phyloP scores from a whole-genome alignment of 30 jellyfish, hydroid and myxozoan genomes.

The Cassiopea xamachana region DNA sequence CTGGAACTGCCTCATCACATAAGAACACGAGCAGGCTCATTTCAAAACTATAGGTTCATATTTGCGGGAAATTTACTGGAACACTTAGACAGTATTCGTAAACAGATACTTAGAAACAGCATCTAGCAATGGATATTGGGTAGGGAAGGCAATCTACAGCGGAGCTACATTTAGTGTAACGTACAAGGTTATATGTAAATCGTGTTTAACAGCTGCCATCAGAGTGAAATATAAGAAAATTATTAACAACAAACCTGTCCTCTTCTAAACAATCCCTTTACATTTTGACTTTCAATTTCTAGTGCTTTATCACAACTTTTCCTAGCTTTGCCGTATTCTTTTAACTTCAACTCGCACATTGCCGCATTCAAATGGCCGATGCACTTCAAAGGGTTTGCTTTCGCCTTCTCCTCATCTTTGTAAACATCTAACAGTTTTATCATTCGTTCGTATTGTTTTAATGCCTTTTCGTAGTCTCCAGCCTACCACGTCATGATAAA shows the following conservation, averaged over 20 bases:
- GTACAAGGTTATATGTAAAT: no score
- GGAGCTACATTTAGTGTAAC: no score
- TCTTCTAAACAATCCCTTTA: conserved; percentile 80
- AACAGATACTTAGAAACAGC: no score
- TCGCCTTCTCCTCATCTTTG: conserved; percentile 76
- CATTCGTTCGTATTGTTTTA: conserved; percentile 72
- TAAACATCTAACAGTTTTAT: conserved; percentile 55
- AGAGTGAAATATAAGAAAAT: no score
- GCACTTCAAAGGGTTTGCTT: conserved; percentile 56
- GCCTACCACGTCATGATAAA: conserved; percentile 31
- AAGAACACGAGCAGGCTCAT: no score
- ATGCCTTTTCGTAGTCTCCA: conserved; percentile 59
- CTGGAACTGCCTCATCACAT: no score
- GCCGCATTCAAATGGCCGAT: conserved; percentile 82
- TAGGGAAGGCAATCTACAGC: no score
- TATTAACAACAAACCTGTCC: conserved; percentile 45
- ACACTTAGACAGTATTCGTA: no score
- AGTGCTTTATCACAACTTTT: conserved; percentile 69
- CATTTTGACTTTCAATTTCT: conserved; percentile 71
- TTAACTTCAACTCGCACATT: conserved; percentile 80
- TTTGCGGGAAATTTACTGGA: no score
- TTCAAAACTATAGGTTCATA: no score
- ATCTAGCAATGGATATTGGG: no score
- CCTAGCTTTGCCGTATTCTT: conserved; percentile 62
- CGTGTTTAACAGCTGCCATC: no score